Conservation (phyloP, 2,113 vertebrate species). For the Cephalopholis sonnerati region DNA sequence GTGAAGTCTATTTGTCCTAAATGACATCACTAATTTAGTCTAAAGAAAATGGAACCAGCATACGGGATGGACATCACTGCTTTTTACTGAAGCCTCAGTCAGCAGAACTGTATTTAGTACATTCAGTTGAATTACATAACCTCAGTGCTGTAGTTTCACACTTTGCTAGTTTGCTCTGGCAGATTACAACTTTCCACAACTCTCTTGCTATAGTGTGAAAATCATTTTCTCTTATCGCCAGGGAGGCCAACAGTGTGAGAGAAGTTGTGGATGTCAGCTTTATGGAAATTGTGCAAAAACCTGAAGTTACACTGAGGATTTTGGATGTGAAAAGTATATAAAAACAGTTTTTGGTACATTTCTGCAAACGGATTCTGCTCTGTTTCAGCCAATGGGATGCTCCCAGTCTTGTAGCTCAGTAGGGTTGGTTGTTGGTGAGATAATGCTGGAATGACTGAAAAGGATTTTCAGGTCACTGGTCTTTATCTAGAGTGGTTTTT, state of each 20-base stretch:
- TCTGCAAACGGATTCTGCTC: background rate
- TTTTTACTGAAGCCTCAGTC: background rate
- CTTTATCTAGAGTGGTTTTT: slow-evolving; percentile 19
- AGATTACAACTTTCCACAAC: background rate
- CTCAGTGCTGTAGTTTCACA: background rate
- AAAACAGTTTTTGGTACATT: no score
- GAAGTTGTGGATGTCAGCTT: background rate
- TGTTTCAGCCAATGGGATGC: background rate
- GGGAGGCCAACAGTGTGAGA: background rate
- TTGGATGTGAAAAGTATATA: no score
- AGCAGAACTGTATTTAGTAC: no score
- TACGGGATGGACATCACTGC: background rate
- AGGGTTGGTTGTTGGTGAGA: background rate
- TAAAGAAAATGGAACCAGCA: background rate
- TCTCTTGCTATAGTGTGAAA: background rate
- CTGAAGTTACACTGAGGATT: background rate
- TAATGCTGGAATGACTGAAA: slow-evolving; percentile 11
- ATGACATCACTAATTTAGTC: background rate
- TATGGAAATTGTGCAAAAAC: background rate
- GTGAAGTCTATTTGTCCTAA: background rate
- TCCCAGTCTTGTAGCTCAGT: no score
- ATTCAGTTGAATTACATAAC: background rate
- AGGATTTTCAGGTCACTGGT: slow-evolving; percentile 28
- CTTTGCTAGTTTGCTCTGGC: background rate
- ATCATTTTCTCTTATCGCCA: background rate